Base-by-base conservation (phyloP, 2,888 invertebrate species). In the Cordilura impudica region DNA sequence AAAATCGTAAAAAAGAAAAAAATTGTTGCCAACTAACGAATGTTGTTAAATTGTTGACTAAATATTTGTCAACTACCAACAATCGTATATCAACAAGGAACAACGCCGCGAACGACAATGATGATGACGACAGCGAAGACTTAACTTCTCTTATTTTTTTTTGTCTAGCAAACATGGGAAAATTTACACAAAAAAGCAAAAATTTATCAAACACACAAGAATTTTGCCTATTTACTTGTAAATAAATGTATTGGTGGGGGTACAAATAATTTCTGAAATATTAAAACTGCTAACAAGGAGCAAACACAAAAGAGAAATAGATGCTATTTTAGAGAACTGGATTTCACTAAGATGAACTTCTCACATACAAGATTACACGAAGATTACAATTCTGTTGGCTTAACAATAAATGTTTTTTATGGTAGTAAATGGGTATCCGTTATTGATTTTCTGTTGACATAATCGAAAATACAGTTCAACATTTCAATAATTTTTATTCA, bases 11-110 rank as follows among this genome's bases (percentile, higher is more conserved):
- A 51, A 51, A 51, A n/a, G n/a, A 8, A 51, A 10, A 51, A 63
- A 70, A 56, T 39, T 29, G 43, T 53, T 56, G 54, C 51, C 53
- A 76, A 75, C 81, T 81, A 82, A 82, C 81, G 81, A 81, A 75
- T 43, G 53, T 14, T 49, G 53, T 74, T 53, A 78, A 80, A 82
- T 81, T 83, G 81, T 78, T 81, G 77, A 73, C 81, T 83, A 82
- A 83, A 83, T 83, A 83, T 83, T 83, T 83, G 83, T 82, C 82
- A 77, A 82, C 65, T 81, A 82, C 76, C 66, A 76, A 74, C 67
- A 80, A 77, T 73, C n/a, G n/a, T n/a, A n/a, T n/a, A n/a, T n/a
- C 77, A 78, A 69, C 53, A 29, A 56, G 29, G 16, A 39, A 39
- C 35, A 39, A 39, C 35, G 54, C 39, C 74, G 43, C 10, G 53